Evolutionary conservation across 2,888 invertebrate species (phyloP), one percentile per base, ranked within the genome.

Genomic region (Ichneumoninae sp.): DNA sequence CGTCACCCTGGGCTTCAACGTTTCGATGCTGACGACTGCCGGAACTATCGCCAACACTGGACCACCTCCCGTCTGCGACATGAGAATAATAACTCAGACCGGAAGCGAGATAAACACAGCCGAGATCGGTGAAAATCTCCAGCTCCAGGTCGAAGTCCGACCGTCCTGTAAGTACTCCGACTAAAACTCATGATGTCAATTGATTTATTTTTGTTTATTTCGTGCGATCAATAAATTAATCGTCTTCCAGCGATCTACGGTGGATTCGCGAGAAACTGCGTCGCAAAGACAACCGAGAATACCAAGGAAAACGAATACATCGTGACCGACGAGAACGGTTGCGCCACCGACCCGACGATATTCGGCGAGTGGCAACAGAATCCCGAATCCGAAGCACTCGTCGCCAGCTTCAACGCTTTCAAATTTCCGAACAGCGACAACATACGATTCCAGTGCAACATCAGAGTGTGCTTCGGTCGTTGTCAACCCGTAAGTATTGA

Each of bases 41-140:
- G 98, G 98, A 76, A 98, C 98, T 0, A 98, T 98, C 86, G 98
- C 98, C 60, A 98, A 98, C 92, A 98, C 98, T 0, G 98, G 98
- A 71, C 98, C 98, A 40, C 98, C 98, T 69, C 98, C 98, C 10
- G 97, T 97, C 13, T 98, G 98, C 93, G 95, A 97, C 81, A 98
- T 98, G 98, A 96, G 97, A 91, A 98, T 98, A 87, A 97, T 98
- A 30, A 97, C 98, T 36, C 95, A 96, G 70, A 96, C 96, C 54
- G 98, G 98, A 8, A 96, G 97, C 91, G 97, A 98, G 94, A 98
- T 98, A 82, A 97, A 96, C 93, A 97, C 98, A 0, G 98, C 98
- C 0, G 98, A 98, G 94, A 98, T 98, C 82, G 98, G 98, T 89
- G 98, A 98, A 91, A 97, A 97, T 93, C 95, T 98, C 47, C 96